Evolutionary conservation across 1,140 invertebrate species (phyloP), one percentile per base, ranked within the genome.

Genomic region (Trichomalopsis sarcophagae): DNA sequence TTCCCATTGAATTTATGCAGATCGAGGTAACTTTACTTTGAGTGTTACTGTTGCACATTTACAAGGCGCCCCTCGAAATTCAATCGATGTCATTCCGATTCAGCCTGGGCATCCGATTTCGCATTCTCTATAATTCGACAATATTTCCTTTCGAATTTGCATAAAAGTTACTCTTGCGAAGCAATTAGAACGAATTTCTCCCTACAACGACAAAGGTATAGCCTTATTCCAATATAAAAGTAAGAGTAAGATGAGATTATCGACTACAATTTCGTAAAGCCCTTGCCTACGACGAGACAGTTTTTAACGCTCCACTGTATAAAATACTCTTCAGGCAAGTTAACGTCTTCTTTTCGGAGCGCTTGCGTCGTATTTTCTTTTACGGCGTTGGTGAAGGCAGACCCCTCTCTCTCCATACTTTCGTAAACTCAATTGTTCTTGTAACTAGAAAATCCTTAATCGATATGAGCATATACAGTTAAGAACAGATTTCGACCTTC

Each of bases 1-100:
- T 83, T 68, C 74, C 14, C 40, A n/a, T 5, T 30, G 10, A 68
- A 33, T 68, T 76, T 83, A 76, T 76, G 66, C 73, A 83, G 73
- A 81, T 81, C 80, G 21, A 4, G 11, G 80, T 81, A 81, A 81
- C 55, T 76, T 83, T n/a, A 76, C 30, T 76, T 47, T 27, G 66
- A 66, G 50, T 47, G 73, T 27, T 40, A 27, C 55, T 76, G n/a
- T 83, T 55, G 14, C 44, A 21, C 40, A 44, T 83, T 75, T 83
- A 66, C 27, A 78, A 47, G 40, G 40, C 44, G 36, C 6, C 68
- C 36, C n/a, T 14, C 10, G 21, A 55, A 36, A 66, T 33, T 21
- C 73, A 47, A 66, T 76, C 73, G n/a, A 83, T 83, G 27, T 4
- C 23, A 21, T 47, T 27, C 17, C 80, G 6, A 50, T 81, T 50